phyloP scores from a whole-genome alignment of 2,113 vertebrate genomes.

The Anoura caudifer region DNA sequence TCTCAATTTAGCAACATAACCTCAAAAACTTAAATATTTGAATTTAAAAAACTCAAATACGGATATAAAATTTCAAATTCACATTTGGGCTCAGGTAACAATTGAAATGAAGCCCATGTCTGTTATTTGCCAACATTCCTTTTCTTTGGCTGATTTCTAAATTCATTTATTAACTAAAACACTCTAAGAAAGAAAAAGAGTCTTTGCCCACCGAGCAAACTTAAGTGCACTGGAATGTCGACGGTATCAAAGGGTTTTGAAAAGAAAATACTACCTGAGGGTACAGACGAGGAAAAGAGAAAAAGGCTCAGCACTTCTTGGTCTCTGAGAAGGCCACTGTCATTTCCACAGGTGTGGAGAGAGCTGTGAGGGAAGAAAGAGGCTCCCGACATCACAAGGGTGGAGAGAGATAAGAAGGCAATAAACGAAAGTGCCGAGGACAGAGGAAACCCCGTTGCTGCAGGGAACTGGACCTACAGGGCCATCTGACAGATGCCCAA shows the following conservation, averaged over 20 bases:
- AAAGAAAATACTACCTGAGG: neutral
- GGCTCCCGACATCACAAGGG: accelerated
- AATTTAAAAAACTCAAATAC: neutral
- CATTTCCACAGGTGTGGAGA: accelerated
- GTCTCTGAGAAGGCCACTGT: neutral
- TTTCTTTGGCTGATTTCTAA: neutral
- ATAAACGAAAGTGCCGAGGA: neutral
- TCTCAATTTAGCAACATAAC: neutral
- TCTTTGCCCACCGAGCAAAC: neutral
- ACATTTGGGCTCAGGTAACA: neutral
- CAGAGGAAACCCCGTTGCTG: neutral
- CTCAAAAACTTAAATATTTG: neutral
- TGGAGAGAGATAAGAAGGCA: neutral
- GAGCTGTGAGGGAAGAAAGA: neutral
- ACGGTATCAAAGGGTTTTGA: neutral
- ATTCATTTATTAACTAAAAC: neutral
- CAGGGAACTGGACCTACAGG: accelerated
- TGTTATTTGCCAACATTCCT: neutral
- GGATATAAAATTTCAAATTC: neutral
- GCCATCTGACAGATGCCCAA: accelerated
- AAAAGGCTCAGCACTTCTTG: neutral
- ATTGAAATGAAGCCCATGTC: neutral
- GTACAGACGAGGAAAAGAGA: neutral
- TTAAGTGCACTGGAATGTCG: accelerated
- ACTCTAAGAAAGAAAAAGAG: neutral